Percentiles rank a stretch among this genome's conserved stretches.
Conservation (phyloP, 2,888 invertebrate species). For the Psylliodes chrysocephalus region DNA sequence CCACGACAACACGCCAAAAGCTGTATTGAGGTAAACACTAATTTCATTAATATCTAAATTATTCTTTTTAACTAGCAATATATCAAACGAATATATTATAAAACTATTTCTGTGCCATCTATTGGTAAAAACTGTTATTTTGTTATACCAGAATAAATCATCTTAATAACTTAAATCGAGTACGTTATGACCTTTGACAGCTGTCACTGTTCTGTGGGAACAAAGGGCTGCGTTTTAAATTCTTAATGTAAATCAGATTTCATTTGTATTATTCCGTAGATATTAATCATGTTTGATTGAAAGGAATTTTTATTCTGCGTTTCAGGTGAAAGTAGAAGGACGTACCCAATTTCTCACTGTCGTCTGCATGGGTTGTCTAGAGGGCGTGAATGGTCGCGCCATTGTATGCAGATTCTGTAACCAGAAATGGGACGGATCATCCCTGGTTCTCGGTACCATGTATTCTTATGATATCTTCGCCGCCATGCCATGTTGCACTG, state of each 20-base stretch:
- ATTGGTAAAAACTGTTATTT: too few relatives aligned
- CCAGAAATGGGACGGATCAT: constrained; percentile 91
- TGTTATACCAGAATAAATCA: too few relatives aligned
- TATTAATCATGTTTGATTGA: too few relatives aligned
- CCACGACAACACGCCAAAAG: constrained; percentile 89
- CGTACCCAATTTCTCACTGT: constrained; percentile 91
- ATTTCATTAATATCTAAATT: neutral
- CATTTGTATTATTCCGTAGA: too few relatives aligned
- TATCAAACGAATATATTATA: too few relatives aligned
- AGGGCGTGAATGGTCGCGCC: constrained; percentile 80
- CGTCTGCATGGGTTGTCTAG: constrained; percentile 94
- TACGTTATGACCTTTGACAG: too few relatives aligned
- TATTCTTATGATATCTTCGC: constrained; percentile 99
- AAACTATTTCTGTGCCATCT: too few relatives aligned
- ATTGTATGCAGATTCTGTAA: constrained; percentile 88
- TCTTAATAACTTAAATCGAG: too few relatives aligned
- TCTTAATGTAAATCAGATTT: too few relatives aligned
- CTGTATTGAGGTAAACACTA: constrained; percentile 81
- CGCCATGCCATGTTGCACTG: constrained; percentile 94
- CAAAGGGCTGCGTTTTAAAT: too few relatives aligned
- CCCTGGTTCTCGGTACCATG: constrained; percentile 95
- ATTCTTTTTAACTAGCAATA: too few relatives aligned
- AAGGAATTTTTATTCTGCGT: constrained; percentile 35
- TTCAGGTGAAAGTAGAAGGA: constrained; percentile 90
- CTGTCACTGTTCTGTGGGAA: too few relatives aligned